phyloP scores from a whole-genome alignment of 2,888 invertebrate species.

The Physocephala rufipes region DNA sequence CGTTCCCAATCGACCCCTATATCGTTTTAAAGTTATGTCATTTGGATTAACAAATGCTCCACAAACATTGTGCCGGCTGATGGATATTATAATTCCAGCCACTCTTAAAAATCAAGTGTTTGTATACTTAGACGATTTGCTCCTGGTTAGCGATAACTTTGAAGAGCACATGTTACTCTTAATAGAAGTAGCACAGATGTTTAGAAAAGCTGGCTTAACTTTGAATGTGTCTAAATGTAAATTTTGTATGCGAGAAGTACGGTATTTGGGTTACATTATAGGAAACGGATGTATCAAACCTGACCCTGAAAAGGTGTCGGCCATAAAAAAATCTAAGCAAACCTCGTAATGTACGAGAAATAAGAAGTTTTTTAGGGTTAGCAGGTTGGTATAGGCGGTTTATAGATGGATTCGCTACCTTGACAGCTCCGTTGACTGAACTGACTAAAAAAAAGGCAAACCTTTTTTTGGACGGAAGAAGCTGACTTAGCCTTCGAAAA shows the following conservation, averaged over 20 bases:
- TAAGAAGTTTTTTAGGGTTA: slow-evolving; percentile 33
- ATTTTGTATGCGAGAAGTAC: slow-evolving; percentile 31
- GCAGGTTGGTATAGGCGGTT: slow-evolving; percentile 37
- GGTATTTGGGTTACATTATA: slow-evolving; percentile 31
- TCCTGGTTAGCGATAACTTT: slow-evolving; percentile 31
- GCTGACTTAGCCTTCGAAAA: slow-evolving; percentile 18
- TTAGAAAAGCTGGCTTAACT: slow-evolving; percentile 21
- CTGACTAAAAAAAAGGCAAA: slow-evolving; percentile 19
- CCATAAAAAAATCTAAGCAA: slow-evolving; percentile 25
- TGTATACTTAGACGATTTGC: slow-evolving; percentile 39
- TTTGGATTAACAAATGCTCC: slow-evolving; percentile 40
- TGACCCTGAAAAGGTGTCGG: slow-evolving; percentile 11
- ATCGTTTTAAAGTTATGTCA: slow-evolving; percentile 39
- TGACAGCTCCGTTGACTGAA: slow-evolving; percentile 13
- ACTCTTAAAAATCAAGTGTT: slow-evolving; percentile 36
- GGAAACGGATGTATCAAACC: slow-evolving; percentile 26
- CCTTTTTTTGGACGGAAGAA: slow-evolving; percentile 20
- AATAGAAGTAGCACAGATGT: slow-evolving; percentile 9
- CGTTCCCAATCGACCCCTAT: slow-evolving; percentile 38
- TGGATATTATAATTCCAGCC: slow-evolving; percentile 37
- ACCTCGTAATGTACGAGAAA: neutral
- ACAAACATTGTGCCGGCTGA: slow-evolving; percentile 38
- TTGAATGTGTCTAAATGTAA: slow-evolving; percentile 32
- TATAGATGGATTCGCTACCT: slow-evolving; percentile 1
- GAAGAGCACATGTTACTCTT: slow-evolving; percentile 27